Evolutionary conservation across 2,888 invertebrate species (phyloP), one percentile per base, ranked within the genome.

Genomic region (Leptarthrus brevirostris): DNA sequence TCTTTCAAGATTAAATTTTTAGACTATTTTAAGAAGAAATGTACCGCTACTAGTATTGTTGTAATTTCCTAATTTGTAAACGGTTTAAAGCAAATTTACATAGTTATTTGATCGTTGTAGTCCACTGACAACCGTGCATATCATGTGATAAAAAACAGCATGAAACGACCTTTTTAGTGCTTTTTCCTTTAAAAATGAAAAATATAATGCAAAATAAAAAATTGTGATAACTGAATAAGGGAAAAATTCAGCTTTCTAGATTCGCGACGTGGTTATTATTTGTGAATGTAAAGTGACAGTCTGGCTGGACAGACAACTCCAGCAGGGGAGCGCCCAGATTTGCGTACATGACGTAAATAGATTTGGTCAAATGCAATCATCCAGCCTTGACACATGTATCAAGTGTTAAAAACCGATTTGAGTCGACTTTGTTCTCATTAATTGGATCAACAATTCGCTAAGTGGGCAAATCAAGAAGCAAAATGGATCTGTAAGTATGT

Each of bases 381-480:
- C 40, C 61, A 61, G 61, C 61, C 61, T 61, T 61, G 61, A 40
- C 61, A 61, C 61, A 61, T 61, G 61, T 30, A 30, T n/a, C 10
- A 36, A 10, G 20, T 20, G 10, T 16, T 30, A 56, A 56, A 30
- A 26, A 30, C 12, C 56, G 10, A n/a, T 14, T 16, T 5, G n/a
- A 22, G 14, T 18, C 20, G n/a, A 40, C 61, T 61, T 61, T 44
- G 44, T 40, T 40, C 36, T n/a, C 36, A 20, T 36, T 40, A 20
- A 36, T 61, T 61, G 61, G 34, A 18, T 34, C 30, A 8, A 6
- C 24, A 10, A n/a, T 14, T n/a, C 1, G 14, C 3, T 5, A n/a
- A n/a, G n/a, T n/a, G n/a, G n/a, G n/a, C n/a, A n/a, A n/a, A n/a
- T 30, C 12, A 16, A 26, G 16, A 10, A 22, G 30, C n/a, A 36